Base-by-base conservation (phyloP, 2,113 vertebrate species). In the Eupsittula cactorum region DNA sequence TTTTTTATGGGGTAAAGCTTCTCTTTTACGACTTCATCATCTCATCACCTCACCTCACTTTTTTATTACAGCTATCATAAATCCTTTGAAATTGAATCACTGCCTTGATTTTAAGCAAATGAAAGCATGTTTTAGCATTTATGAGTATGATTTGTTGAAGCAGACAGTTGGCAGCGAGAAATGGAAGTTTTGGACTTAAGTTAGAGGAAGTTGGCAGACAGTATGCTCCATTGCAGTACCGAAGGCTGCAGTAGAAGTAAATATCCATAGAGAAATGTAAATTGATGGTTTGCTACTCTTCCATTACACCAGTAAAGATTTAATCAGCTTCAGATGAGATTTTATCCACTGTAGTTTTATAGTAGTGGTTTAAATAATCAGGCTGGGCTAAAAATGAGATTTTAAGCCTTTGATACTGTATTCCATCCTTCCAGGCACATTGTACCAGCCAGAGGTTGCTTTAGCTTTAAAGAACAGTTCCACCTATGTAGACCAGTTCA, bases 261-360 rank as follows among this genome's bases (percentile, higher is more conserved):
- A 88, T 49, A 86, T 68, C 42, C 68, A 10, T 62, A 86, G 57
- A 82, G 96, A 95, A 96, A 95, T 92, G 80, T 69, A 78, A 70
- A 23, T 28, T 8, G 35, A 76, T 95, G 75, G 77, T 89, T 94
- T 63, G n/a, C 62, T 94, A 29, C 27, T 86, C 41, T 86, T 92
- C 55, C 78, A 88, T 96, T 95, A 85, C 75, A 86, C 73, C 71
- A 94, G 46, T 62, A 62, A 86, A 84, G 60, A 75, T 47, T 86
- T 88, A 90, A 90, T 96, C 68, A 70, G 80, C 53, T 63, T 96
- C 67, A 46, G 75, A 74, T 94, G 62, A 93, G 90, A 90, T 69
- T 50, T 75, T 77, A 83, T 69, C 73, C 77, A 52, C 84, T 96
- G 90, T 59, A 63, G 46, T 90, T 92, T 95, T 93, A 46, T 86